phyloP scores from a whole-genome alignment of 2,888 invertebrate species.

The Acrobeloides nanus region DNA sequence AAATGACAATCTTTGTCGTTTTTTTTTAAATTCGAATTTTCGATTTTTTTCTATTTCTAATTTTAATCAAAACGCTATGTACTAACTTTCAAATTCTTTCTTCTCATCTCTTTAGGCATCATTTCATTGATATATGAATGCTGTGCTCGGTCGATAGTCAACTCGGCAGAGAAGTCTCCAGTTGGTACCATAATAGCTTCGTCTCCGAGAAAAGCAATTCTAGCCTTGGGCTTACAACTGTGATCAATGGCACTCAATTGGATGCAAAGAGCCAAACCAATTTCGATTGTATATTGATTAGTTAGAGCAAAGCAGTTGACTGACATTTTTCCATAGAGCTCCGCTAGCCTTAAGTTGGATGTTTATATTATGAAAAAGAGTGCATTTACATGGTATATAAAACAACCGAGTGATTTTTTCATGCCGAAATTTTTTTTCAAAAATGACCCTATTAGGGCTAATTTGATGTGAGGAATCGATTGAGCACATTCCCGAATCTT shows the following conservation, averaged over 20 bases:
- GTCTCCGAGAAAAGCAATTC: constrained; percentile 18
- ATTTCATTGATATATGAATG: constrained; percentile 12
- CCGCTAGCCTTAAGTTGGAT: constrained; percentile 2
- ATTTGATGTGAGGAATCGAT: too few relatives aligned
- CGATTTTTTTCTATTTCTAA: neutral
- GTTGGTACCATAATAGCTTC: constrained; percentile 12
- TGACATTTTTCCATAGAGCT: constrained; percentile 10
- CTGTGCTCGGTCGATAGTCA: constrained; percentile 8
- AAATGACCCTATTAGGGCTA: too few relatives aligned
- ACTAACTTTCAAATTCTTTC: constrained; percentile 2
- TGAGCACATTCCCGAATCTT: too few relatives aligned
- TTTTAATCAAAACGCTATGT: neutral
- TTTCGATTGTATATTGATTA: constrained; percentile 18
- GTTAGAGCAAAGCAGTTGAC: constrained; percentile 15
- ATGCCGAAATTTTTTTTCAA: too few relatives aligned
- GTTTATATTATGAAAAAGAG: too few relatives aligned
- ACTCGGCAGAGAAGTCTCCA: neutral
- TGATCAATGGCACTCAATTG: constrained; percentile 28
- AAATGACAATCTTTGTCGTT: neutral
- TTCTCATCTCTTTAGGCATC: constrained; percentile 7
- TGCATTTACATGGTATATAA: too few relatives aligned
- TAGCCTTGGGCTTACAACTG: constrained; percentile 28
- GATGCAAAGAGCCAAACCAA: constrained; percentile 32
- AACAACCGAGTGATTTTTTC: too few relatives aligned
- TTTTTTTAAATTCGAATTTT: neutral